Base-by-base conservation (phyloP, 1,140 invertebrate genomes). In the Luehdorfia chinensis region DNA sequence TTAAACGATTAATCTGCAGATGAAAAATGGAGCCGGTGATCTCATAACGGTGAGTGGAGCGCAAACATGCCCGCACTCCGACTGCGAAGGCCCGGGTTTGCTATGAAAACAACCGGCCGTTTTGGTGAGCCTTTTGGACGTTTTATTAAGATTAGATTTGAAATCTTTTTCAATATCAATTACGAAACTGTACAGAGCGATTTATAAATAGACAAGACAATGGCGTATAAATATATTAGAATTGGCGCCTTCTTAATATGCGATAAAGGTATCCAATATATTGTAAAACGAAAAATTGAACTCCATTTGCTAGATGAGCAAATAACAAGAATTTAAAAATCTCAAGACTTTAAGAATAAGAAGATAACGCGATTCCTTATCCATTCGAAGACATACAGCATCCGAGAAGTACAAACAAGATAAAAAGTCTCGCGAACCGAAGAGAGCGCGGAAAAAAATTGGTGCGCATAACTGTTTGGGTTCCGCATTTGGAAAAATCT, bases 1-100 rank as follows among this genome's bases (percentile, higher is more conserved):
- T 72, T 73, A 79, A 81, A 81, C 67, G 69, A 62, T 77, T 74
- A 78, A 78, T 76, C 61, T 63, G 50, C 47, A 60, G 69, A 72
- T 69, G 65, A 71, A 66, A 66, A 67, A 63, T 66, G 52, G 50
- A 59, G 58, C 55, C 58, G 41, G 44, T 61, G 71, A 64, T 48
- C 59, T 72, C 58, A 66, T 70, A 71, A 57, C 58, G 55, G 50
- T 50, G 69, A 74, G 76, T 68, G n/a, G n/a, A n/a, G 76, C 52
- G 62, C 68, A 81, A 78, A 73, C 72, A 69, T n/a, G n/a, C 19
- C 27, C 13, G 19, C 36, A 23, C 33, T 41, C 34, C 36, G 43
- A 50, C 47, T 7, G 28, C 30, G 11, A 12, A 14, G 14, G 9
- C 50, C 45, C 45, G 27, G 21, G 19, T 43, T 25, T 39, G 21